phyloP scores from a whole-genome alignment of 1,140 invertebrate genomes.

The Musca domestica region DNA sequence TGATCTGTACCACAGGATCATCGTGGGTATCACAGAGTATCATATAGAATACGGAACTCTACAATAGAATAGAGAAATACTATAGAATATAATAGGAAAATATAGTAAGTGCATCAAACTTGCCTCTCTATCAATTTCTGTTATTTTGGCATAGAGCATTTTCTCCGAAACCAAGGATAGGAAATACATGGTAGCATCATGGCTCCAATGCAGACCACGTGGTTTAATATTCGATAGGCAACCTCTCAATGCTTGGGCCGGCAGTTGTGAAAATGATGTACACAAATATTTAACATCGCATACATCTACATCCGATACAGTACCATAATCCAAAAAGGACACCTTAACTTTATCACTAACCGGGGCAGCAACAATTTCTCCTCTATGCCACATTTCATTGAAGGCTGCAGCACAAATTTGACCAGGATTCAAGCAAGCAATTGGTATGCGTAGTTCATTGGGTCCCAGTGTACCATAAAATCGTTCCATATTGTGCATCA shows the following conservation, averaged over 20 bases:
- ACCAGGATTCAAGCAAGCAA: slow-evolving; percentile 30
- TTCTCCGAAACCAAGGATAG: slow-evolving; percentile 8
- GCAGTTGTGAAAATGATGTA: slow-evolving; percentile 34
- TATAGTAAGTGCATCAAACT: neutral
- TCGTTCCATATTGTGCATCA: slow-evolving; percentile 35
- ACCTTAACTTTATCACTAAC: slow-evolving; percentile 30
- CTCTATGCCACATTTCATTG: slow-evolving; percentile 37
- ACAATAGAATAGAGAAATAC: slow-evolving; percentile 6
- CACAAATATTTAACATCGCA: slow-evolving; percentile 35
- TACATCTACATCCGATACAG: slow-evolving; percentile 24
- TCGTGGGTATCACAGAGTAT: slow-evolving; percentile 35
- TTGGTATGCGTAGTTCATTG: slow-evolving; percentile 31
- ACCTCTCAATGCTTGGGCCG: slow-evolving; percentile 28
- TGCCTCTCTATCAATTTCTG: slow-evolving; percentile 28
- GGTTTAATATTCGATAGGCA: slow-evolving; percentile 27
- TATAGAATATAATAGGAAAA: no score
- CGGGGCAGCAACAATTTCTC: slow-evolving; percentile 28
- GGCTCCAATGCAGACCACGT: slow-evolving; percentile 16
- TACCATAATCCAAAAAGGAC: slow-evolving; percentile 39
- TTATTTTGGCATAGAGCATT: slow-evolving; percentile 27
- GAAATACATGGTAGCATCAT: slow-evolving; percentile 22
- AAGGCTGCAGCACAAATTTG: slow-evolving; percentile 36
- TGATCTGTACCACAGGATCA: slow-evolving; percentile 25
- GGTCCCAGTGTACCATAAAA: slow-evolving; percentile 24
- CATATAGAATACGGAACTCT: slow-evolving; percentile 28